Base-by-base conservation (phyloP, 2,888 invertebrate genomes). In the Eupeodes latifasciatus region DNA sequence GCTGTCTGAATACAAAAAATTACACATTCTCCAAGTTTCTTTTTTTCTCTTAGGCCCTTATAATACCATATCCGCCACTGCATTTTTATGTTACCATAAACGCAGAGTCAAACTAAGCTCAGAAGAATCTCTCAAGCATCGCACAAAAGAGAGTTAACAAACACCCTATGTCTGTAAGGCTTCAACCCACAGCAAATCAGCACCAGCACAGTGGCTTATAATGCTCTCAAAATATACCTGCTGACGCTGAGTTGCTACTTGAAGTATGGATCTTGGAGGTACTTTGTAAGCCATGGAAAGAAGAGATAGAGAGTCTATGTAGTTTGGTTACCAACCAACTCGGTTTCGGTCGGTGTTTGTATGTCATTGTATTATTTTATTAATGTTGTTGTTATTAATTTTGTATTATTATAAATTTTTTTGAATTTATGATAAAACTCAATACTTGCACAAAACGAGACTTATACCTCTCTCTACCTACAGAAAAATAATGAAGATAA, bases 341-440 rank as follows among this genome's bases (percentile, higher is more conserved):
- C n/a, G 27, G 14, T 14, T 71, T 71, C 47, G 14, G 19, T 10
- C 2, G 5, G 4, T 62, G 47, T 47, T 4, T 71, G 53, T 44
- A 34, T 71, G 53, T 55, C 1, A 51, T 44, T 64, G 9, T 47
- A 36, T 40, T 69, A 10, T 55, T 53, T 69, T 51, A 19, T 57
- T 44, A 9, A 27, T 27, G n/a, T 69, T 19, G 59, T 78, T 85
- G 61, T 82, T 78, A 74, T 82, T 78, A 69, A 61, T 75, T 74
- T 77, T 78, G 78, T 61, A 74, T 77, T 71, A 57, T 14, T 78
- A 67, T 66, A 44, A 44, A 67, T 77, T 7, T 27, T 66, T 66
- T 11, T 87, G 72, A 87, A 87, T 87, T 80, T 84, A 77, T 87
- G 84, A 87, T 87, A 87, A 87, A 84, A 36, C 55, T 16, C 36